Evolutionary conservation across 2,888 invertebrate genomes (phyloP).

Genomic region (Heteropelma amictum): DNA sequence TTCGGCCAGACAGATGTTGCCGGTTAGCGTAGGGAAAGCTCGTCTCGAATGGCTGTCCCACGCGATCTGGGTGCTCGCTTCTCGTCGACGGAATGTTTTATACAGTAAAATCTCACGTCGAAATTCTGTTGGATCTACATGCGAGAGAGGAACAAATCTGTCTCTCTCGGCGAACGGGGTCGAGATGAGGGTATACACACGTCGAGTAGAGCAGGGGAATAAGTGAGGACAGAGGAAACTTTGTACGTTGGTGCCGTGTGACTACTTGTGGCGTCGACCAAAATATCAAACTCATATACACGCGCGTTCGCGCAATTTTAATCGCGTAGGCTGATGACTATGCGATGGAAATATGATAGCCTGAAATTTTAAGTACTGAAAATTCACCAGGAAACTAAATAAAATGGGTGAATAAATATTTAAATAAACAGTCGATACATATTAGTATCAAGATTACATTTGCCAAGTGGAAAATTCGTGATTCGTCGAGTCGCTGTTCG

Average conservation of each 20-base stretch:
- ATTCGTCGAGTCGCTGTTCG: background rate
- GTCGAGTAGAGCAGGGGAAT: background rate
- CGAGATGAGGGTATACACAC: slow-evolving; percentile 27
- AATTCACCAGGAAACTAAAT: too few species aligned
- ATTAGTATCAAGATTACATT: background rate
- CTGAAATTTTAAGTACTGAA: slow-evolving; percentile 29
- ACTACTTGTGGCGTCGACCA: slow-evolving; percentile 65
- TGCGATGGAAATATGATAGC: slow-evolving; percentile 55
- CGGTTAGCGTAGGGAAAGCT: slow-evolving; percentile 16
- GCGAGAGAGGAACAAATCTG: background rate
- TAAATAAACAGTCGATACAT: background rate
- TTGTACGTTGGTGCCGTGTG: slow-evolving; percentile 73
- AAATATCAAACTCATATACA: slow-evolving; percentile 74
- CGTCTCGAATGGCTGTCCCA: slow-evolving; percentile 42
- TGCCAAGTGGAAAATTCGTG: background rate
- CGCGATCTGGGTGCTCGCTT: slow-evolving; percentile 37
- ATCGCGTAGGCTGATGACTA: slow-evolving; percentile 58
- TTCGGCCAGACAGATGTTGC: background rate
- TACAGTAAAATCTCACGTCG: slow-evolving; percentile 38
- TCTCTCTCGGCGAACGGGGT: slow-evolving; percentile 37
- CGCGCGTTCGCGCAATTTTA: slow-evolving; percentile 66
- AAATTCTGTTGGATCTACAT: slow-evolving; percentile 35
- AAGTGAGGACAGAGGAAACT: slow-evolving; percentile 14
- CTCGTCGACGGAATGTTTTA: slow-evolving; percentile 51
- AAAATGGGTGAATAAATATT: background rate